Evolutionary conservation across 1,140 invertebrate species (phyloP), one percentile per base, ranked within the genome.

Genomic region (Drosophila eugracilis): DNA sequence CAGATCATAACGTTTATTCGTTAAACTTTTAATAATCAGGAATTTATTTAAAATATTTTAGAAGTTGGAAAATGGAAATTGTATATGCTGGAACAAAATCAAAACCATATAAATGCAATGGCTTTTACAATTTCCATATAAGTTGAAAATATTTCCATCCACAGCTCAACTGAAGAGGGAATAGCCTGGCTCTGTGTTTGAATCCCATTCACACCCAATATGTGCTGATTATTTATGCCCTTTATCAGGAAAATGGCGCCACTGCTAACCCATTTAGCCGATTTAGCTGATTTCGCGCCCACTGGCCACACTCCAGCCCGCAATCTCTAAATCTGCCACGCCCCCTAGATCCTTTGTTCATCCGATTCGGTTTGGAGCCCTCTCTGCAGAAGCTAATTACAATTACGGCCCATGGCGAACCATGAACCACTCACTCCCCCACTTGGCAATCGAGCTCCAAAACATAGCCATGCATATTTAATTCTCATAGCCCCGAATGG

Each of bases 391-490:
- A 72, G 73, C 80, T 85, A 81, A 85, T 85, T 85, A 85, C 67
- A 85, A 86, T 85, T 80, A 80, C 76, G 44, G 50, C 28, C 70
- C 26, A 54, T 59, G 52, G 42, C 19, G 26, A 34, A 14, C 30
- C 9, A 4, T 15, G 26, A 34, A 14, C 30, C 9, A 4, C 30
- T 32, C 3, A 32, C 30, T 32, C 7, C 34, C 34, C 52, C 26
- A 39, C 36, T 53, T 59, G 39, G 69, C 9, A 15, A 21, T 22
- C 39, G 28, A 24, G n/a, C 41, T 53, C 74, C 42, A 54, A 78
- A 85, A 85, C 83, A 86, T 75, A 58, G 24, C 77, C 74, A 86
- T 86, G 83, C 81, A 85, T 85, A 85, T 85, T 88, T 85, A 78
- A 85, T 88, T 74, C 69, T 39, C 15, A 6, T 39, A 14, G 15